phyloP scores from a whole-genome alignment of 1,140 invertebrate species.

The Drosophila repletoides region DNA sequence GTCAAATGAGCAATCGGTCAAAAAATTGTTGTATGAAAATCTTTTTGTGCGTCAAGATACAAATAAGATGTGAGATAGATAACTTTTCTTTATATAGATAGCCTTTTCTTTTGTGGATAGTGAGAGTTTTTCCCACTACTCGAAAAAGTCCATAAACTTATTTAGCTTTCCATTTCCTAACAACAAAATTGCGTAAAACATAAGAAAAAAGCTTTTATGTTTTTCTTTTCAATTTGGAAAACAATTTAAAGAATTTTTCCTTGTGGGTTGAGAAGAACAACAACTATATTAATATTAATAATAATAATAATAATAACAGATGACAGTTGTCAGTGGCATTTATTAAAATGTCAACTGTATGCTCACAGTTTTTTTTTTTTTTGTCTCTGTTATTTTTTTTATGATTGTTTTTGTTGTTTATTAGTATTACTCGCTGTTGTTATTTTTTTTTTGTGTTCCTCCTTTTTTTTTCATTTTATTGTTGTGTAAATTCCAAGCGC shows the following conservation, averaged over 20 bases:
- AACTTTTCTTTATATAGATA: too few relatives aligned
- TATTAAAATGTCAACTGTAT: constrained; percentile 78
- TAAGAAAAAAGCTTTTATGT: too few relatives aligned
- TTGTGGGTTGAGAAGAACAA: constrained; percentile 11
- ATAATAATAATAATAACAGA: constrained; percentile 6
- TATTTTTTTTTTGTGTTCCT: constrained; percentile 10
- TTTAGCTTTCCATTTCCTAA: too few relatives aligned
- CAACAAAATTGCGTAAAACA: too few relatives aligned
- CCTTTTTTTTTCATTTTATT: constrained; percentile 26
- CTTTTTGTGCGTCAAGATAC: too few relatives aligned
- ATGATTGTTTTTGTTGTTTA: constrained; percentile 39
- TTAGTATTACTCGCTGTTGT: constrained; percentile 27
- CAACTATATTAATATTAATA: not conserved
- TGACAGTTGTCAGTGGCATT: constrained; percentile 38
- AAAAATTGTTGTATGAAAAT: too few relatives aligned
- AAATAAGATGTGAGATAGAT: too few relatives aligned
- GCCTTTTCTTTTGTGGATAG: too few relatives aligned
- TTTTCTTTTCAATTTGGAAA: constrained; percentile 5
- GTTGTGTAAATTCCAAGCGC: constrained; percentile 74
- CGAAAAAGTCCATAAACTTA: too few relatives aligned
- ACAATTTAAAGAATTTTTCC: constrained; percentile 34
- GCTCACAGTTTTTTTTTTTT: constrained; percentile 53
- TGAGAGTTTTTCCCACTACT: too few relatives aligned
- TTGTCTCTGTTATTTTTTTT: constrained; percentile 44
- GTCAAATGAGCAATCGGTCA: too few relatives aligned